Percentiles rank a stretch among this genome's conserved stretches.
Conservation (phyloP, 2,113 vertebrate genomes). For the Pomatostomus ruficeps region DNA sequence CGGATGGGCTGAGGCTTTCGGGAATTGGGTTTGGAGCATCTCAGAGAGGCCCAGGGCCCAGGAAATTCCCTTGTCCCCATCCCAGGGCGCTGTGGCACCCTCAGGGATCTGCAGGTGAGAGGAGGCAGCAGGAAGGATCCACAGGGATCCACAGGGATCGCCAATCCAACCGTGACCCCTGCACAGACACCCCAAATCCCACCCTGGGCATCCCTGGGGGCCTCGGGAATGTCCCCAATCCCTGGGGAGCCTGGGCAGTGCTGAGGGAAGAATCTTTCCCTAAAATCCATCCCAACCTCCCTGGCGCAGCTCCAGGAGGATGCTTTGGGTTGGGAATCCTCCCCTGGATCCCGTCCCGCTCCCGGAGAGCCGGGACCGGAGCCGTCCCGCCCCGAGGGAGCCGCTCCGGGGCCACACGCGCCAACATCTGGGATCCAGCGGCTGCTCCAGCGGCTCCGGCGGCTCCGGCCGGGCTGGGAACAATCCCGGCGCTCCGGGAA, state of each 20-base stretch:
- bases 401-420: too few species aligned
- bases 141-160: neutral
- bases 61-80: rapidly evolving
- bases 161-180: neutral
- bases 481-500: constrained; percentile 9
- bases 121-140: neutral
- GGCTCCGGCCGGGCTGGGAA: constrained; percentile 60
- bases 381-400: neutral
- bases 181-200: neutral
- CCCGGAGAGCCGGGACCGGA: neutral
- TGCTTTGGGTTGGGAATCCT: too few species aligned
- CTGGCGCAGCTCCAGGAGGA: neutral
- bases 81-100: neutral
- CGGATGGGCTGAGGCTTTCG: neutral
- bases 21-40: neutral
- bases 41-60: neutral
- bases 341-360: too few species aligned
- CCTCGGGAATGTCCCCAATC: neutral
- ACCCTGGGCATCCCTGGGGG: neutral
- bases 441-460: neutral
- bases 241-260: neutral
- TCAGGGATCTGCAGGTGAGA: neutral
- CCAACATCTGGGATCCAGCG: neutral
- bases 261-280: neutral
- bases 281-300: neutral